A percentile compares a stretch with the other conserved stretches of the same genome.
Conservation (phyloP, 2,113 vertebrate genomes). For the Galemys pyrenaicus region DNA sequence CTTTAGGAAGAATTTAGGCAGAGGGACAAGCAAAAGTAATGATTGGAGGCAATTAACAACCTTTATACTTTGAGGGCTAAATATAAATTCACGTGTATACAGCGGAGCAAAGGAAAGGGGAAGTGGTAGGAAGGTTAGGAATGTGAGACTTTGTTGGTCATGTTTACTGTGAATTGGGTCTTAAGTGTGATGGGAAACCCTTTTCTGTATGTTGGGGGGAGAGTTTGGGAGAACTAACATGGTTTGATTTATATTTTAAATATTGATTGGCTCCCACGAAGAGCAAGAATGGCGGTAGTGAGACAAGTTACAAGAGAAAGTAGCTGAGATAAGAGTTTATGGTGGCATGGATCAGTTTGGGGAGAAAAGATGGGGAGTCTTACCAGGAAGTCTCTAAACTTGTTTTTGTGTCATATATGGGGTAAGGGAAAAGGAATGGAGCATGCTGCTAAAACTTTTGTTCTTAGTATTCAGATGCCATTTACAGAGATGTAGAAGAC, state of each 20-base stretch:
- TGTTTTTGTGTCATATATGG: not conserved
- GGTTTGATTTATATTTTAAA: not conserved
- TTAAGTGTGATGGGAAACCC: not conserved
- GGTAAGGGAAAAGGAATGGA: not conserved
- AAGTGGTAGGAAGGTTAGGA: not conserved
- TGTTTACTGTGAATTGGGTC: not conserved
- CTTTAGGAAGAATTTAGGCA: not conserved
- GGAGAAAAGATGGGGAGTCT: not conserved
- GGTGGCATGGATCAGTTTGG: not conserved
- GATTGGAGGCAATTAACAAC: not conserved
- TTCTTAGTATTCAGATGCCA: not conserved
- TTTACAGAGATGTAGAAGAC: not conserved
- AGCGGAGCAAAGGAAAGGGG: not conserved
- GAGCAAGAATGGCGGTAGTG: not conserved
- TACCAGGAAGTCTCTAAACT: not conserved
- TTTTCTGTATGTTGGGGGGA: not conserved
- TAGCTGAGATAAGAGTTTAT: not conserved
- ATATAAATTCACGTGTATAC: not conserved
- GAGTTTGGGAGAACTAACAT: not conserved
- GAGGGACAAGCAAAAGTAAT: no score
- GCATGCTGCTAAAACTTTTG: not conserved
- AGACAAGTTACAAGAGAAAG: not conserved
- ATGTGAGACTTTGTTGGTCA: not conserved
- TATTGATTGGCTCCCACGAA: not conserved
- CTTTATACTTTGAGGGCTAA: not conserved